Evolutionary conservation across 92 coral and sea anemone species (phyloP).

Genomic region (Palythoa grandis): DNA sequence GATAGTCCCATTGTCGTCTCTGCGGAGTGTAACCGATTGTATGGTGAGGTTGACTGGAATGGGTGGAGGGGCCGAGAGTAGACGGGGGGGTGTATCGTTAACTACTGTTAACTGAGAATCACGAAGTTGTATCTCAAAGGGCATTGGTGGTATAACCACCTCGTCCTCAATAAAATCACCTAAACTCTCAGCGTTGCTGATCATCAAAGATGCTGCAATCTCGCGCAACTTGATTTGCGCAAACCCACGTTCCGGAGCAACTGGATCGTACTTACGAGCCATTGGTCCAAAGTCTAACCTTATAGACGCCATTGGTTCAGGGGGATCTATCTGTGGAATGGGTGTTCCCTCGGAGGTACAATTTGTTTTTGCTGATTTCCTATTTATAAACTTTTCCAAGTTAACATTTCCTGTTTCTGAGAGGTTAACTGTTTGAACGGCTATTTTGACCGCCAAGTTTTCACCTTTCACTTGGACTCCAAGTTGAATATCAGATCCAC

Average conservation of each 20-base stretch:
- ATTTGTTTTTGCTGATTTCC: slow-evolving; percentile 67
- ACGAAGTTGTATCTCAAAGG: slow-evolving; percentile 72
- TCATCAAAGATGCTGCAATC: slow-evolving; percentile 60
- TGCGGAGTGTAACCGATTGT: slow-evolving; percentile 68
- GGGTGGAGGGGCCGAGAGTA: slow-evolving; percentile 84
- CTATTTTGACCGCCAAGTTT: slow-evolving; percentile 74
- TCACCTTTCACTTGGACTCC: slow-evolving; percentile 76
- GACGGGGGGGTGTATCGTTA: slow-evolving; percentile 79
- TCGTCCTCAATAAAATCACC: slow-evolving; percentile 95
- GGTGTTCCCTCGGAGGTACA: slow-evolving; percentile 38
- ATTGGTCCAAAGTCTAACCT: slow-evolving; percentile 90
- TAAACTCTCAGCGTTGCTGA: slow-evolving; percentile 85
- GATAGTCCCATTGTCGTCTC: slow-evolving; percentile 76
- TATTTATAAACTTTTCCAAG: slow-evolving; percentile 81
- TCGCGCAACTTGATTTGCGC: slow-evolving; percentile 72
- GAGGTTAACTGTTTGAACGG: slow-evolving; percentile 64
- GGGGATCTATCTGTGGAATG: slow-evolving; percentile 47
- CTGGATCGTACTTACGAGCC: slow-evolving; percentile 72
- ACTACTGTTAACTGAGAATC: slow-evolving; percentile 69
- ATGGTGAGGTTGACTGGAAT: slow-evolving; percentile 85
- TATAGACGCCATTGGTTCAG: slow-evolving; percentile 63
- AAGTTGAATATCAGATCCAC: slow-evolving; percentile 77
- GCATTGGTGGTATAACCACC: slow-evolving; percentile 80
- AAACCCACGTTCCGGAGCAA: slow-evolving; percentile 91
- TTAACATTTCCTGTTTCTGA: slow-evolving; percentile 76